A percentile compares a stretch with the other conserved stretches of the same genome.
Conservation (phyloP, 2,113 vertebrate genomes). For the Miniopterus natalensis region DNA sequence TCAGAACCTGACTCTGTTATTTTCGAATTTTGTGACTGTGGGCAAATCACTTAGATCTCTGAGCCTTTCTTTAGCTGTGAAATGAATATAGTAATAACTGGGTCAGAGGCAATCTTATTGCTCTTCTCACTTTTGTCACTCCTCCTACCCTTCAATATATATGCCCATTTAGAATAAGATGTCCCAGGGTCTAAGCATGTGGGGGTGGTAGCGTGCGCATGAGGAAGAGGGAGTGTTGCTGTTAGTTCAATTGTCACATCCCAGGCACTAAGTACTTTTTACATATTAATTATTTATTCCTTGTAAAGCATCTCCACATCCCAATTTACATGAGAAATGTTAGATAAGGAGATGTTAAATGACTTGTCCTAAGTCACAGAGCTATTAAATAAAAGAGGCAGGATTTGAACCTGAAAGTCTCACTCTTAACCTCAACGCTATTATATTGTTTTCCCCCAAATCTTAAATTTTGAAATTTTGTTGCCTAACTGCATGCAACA, state of each 20-base stretch:
- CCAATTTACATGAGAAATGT: background rate
- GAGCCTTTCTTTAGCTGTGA: background rate
- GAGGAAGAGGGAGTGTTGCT: rapidly evolving
- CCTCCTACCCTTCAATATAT: background rate
- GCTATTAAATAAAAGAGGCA: background rate
- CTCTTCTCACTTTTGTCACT: background rate
- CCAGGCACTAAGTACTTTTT: background rate
- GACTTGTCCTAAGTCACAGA: background rate
- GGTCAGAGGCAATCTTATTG: background rate
- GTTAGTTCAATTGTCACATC: background rate
- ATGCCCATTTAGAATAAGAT: background rate
- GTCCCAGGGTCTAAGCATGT: background rate
- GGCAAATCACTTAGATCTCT: background rate
- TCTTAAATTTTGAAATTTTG: background rate
- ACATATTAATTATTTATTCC: background rate
- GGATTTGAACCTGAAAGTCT: background rate
- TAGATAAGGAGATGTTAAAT: background rate
- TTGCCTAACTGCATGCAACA: background rate
- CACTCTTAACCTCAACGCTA: background rate
- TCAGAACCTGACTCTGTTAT: background rate
- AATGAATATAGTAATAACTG: background rate
- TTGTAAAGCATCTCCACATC: background rate
- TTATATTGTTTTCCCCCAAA: background rate
- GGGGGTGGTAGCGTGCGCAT: no score
- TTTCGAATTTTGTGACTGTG: background rate